Percentiles rank a stretch among this genome's conserved stretches.
These are phyloP conservation scores for Orgyia antiqua DNA, from an alignment of 2,888 invertebrate species.

Conservation along the genomic window DNA sequence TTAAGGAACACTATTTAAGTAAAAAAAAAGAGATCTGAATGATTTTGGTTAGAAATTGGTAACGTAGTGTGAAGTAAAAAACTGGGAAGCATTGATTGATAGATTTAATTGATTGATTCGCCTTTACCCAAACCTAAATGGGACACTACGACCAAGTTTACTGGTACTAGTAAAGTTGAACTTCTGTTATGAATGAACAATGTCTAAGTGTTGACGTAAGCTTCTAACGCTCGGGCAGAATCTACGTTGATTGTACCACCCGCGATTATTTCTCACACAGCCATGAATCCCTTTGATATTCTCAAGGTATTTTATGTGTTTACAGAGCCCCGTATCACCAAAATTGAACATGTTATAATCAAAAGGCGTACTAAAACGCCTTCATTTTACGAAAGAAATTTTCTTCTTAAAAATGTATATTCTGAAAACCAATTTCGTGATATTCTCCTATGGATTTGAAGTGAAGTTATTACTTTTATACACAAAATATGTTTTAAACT, in stretches of 20 bases:
- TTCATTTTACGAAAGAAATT: constrained; percentile 25
- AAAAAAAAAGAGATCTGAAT: too few species aligned
- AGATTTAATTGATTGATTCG: too few species aligned
- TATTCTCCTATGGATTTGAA: constrained; percentile 4
- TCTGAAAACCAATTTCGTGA: constrained; percentile 2
- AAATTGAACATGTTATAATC: constrained; percentile 31
- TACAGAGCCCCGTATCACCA: constrained; percentile 21
- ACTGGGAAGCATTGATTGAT: too few species aligned
- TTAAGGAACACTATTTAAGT: too few species aligned
- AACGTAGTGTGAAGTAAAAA: too few species aligned
- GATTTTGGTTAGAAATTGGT: too few species aligned
- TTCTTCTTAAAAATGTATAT: constrained; percentile 14
- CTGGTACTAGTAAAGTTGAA: too few species aligned
- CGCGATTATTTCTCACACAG: constrained; percentile 24
- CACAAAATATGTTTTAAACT: too few species aligned
- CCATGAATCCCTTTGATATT: constrained; percentile 26
- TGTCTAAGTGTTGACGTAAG: constrained; percentile 6
- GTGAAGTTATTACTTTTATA: too few species aligned
- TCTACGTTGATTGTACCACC: constrained; percentile 5
- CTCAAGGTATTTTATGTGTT: constrained; percentile 23
- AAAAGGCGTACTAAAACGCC: constrained; percentile 15
- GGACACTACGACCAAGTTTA: too few species aligned
- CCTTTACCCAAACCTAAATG: too few species aligned
- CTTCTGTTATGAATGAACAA: constrained; percentile 1
- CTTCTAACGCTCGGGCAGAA: constrained; percentile 7